Conservation (phyloP, 2,113 vertebrate genomes). For the Lampris incognitus region DNA sequence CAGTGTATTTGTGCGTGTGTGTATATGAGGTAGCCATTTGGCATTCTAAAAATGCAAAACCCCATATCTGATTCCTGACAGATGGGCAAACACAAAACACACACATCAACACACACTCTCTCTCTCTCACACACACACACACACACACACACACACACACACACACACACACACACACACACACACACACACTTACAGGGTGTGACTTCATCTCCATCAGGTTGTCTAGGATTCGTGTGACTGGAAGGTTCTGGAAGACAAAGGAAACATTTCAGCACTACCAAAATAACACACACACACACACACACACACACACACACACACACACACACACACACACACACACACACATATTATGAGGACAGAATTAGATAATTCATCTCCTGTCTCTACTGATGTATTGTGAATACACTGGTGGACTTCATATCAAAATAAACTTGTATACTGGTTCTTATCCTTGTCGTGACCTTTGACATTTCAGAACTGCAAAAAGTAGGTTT, state of each 20-base stretch:
- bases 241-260: slow-evolving; percentile 89
- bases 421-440: no score
- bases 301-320: slow-evolving; percentile 2
- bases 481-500: no score
- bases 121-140: not conserved
- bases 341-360: no score
- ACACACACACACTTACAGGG: slow-evolving; percentile 80
- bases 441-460: no score
- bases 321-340: slow-evolving; percentile 2
- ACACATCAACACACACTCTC: not conserved
- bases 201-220: slow-evolving; percentile 97
- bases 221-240: slow-evolving; percentile 92
- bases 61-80: no score
- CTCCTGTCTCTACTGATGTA: no score
- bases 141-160: slow-evolving; percentile 6
- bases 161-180: slow-evolving; percentile 30
- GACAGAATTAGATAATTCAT: no score
- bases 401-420: no score
- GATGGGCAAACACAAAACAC: not conserved
- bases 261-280: slow-evolving; percentile 7
- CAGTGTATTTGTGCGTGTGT: no score
- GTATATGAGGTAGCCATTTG: no score
- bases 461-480: no score
- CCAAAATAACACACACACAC: not conserved
- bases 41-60: no score